Conservation (phyloP, 2,888 invertebrate species). For the Aporophyla nigra region DNA sequence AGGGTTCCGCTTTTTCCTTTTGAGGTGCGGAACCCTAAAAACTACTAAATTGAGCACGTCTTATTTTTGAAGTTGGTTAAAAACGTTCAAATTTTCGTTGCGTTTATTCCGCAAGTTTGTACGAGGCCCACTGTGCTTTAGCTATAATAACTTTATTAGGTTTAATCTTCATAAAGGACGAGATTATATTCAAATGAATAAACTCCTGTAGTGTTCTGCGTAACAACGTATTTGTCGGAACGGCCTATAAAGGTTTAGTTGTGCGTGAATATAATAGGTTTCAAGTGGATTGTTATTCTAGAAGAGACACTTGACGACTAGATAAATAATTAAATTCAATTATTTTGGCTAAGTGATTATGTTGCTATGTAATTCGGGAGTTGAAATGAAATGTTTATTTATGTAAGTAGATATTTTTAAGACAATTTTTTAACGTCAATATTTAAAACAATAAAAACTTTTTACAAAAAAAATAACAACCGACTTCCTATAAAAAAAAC, state of each 20-base stretch:
- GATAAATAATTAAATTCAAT: conserved; percentile 29
- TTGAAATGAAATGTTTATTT: not conserved
- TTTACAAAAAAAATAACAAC: too few species aligned
- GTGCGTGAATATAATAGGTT: conserved; percentile 45
- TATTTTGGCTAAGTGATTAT: conserved; percentile 1
- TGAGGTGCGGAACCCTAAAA: too few species aligned
- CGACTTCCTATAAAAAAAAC: too few species aligned
- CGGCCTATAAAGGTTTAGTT: conserved; percentile 44
- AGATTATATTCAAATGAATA: conserved; percentile 57
- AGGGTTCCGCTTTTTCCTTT: too few species aligned
- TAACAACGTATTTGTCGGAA: conserved; percentile 43
- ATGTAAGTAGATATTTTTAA: too few species aligned
- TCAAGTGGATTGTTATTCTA: conserved; percentile 29
- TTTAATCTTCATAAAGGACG: conserved; percentile 50
- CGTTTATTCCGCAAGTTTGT: not conserved
- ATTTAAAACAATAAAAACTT: too few species aligned
- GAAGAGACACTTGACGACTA: conserved; percentile 20
- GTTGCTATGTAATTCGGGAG: not conserved
- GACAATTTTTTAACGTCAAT: too few species aligned
- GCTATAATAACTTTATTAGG: conserved; percentile 49
- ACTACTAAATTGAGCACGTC: too few species aligned
- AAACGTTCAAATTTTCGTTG: not conserved
- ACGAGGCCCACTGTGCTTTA: not conserved
- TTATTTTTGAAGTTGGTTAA: too few species aligned
- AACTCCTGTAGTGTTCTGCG: conserved; percentile 24